Conservation (phyloP, 2,797 vertebrate genomes). For the Lepidocolaptes lacrymiger region DNA sequence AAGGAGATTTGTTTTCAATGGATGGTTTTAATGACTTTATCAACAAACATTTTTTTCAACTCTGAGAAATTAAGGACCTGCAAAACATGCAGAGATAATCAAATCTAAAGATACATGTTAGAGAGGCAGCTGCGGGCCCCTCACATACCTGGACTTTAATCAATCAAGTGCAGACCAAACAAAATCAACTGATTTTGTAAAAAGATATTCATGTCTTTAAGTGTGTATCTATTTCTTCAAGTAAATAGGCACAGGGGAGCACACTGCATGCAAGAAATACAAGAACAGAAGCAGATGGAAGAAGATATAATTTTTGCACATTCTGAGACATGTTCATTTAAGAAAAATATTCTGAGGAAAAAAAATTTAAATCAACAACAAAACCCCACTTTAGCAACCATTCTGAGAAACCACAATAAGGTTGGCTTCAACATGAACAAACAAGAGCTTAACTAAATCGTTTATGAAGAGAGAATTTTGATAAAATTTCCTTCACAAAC, state of each 20-base stretch:
- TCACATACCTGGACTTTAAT: fast-evolving
- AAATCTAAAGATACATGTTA: not conserved
- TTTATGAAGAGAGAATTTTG: not conserved
- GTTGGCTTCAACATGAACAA: not conserved
- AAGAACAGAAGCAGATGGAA: not conserved
- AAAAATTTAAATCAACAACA: not conserved
- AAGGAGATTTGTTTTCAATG: not conserved
- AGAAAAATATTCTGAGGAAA: not conserved
- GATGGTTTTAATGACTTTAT: not conserved
- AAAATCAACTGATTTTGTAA: not conserved
- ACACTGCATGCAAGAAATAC: not conserved
- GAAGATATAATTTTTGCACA: not conserved
- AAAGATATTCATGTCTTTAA: not conserved
- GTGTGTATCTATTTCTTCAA: not conserved
- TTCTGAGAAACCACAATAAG: not conserved
- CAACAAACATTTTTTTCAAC: not conserved
- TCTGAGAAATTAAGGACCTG: not conserved
- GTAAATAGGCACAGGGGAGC: not conserved
- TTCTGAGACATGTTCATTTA: not conserved
- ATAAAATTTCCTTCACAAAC: not conserved
- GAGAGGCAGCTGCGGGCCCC: not conserved
- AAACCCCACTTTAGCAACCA: fast-evolving
- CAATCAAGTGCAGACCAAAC: not conserved
- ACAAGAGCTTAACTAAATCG: not conserved
- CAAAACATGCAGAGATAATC: not conserved